A percentile compares a stretch with the other conserved stretches of the same genome.
Conservation (phyloP, 1,140 invertebrate species). For the Octopus bimaculoides region DNA sequence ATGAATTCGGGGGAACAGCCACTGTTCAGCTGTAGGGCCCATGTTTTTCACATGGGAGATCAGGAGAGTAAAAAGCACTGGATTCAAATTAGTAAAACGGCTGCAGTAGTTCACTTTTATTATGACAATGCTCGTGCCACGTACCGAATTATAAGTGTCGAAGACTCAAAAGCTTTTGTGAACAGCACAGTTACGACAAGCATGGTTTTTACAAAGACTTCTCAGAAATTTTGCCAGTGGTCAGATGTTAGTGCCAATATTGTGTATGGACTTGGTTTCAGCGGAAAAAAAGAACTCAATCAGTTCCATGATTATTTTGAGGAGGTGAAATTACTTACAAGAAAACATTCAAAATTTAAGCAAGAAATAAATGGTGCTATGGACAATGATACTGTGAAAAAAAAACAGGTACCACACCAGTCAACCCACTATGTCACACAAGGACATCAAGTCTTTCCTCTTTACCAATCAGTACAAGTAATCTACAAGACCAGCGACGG, state of each 20-base stretch:
- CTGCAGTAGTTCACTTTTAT: slow-evolving; percentile 96
- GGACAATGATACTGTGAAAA: slow-evolving; percentile 27
- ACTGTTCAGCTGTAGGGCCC: slow-evolving; percentile 96
- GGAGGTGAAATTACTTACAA: slow-evolving; percentile 88
- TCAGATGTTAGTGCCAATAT: slow-evolving; percentile 95
- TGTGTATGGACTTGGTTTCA: slow-evolving; percentile 95
- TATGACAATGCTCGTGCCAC: slow-evolving; percentile 94
- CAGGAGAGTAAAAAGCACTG: slow-evolving; percentile 97
- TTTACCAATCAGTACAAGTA: slow-evolving; percentile 38
- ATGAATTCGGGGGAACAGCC: slow-evolving; percentile 90
- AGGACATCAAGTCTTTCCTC: slow-evolving; percentile 49
- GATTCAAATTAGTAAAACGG: slow-evolving; percentile 92
- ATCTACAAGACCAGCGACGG: slow-evolving; percentile 36
- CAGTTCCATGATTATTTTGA: slow-evolving; percentile 99
- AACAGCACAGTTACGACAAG: slow-evolving; percentile 97
- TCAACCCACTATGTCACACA: slow-evolving; percentile 33
- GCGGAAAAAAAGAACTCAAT: slow-evolving; percentile 88
- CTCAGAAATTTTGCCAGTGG: slow-evolving; percentile 99
- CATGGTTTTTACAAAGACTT: slow-evolving; percentile 99
- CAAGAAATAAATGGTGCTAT: slow-evolving; percentile 34
- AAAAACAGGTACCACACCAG: slow-evolving; percentile 29
- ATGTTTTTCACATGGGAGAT: slow-evolving; percentile 97
- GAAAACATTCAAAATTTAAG: slow-evolving; percentile 21
- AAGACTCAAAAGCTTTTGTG: slow-evolving; percentile 95
- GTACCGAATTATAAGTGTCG: slow-evolving; percentile 95